These are phyloP conservation scores for Pherbina coryleti DNA, from an alignment of 2,888 invertebrate genomes.

Conservation along the genomic window DNA sequence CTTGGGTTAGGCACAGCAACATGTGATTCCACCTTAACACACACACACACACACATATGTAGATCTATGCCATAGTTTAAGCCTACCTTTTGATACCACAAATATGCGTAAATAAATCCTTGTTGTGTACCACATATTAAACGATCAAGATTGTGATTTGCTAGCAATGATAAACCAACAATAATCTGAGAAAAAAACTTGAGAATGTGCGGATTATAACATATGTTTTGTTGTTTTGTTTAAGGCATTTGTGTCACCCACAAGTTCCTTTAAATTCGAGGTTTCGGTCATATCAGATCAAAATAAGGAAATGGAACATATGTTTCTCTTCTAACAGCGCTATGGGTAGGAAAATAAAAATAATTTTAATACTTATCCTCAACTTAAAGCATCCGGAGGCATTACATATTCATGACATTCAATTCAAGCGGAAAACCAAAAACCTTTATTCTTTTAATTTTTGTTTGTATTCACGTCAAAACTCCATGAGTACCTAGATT, in stretches of 20 bases:
- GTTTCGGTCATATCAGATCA: neutral
- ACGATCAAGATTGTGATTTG: neutral
- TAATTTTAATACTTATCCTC: too few relatives aligned
- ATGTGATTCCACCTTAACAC: neutral
- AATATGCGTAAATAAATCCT: neutral
- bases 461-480: too few relatives aligned
- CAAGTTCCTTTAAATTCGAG: neutral
- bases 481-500: too few relatives aligned
- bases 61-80: neutral
- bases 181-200: neutral
- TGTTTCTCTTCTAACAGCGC: neutral
- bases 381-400: too few relatives aligned
- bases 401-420: too few relatives aligned
- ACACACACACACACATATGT: neutral
- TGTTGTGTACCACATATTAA: neutral
- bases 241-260: neutral
- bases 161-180: neutral
- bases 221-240: neutral
- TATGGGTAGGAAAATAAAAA: too few relatives aligned
- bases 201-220: neutral
- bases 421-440: too few relatives aligned
- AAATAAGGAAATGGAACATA: neutral
- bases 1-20: neutral
- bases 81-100: neutral
- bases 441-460: too few relatives aligned